Evolutionary conservation across 2,888 invertebrate species (phyloP).

Genomic region (Nephrotoma appendiculata): DNA sequence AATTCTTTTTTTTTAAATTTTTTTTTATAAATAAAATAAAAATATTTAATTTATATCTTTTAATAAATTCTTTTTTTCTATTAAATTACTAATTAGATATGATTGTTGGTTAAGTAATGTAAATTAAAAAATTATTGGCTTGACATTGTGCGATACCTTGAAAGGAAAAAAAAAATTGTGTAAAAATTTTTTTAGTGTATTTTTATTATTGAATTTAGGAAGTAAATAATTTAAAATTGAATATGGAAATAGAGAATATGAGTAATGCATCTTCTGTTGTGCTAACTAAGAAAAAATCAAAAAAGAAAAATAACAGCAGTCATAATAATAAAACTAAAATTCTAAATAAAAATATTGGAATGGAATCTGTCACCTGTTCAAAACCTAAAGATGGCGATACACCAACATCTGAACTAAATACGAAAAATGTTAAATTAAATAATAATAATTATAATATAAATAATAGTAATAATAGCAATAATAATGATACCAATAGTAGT

Average conservation of each 20-base stretch:
- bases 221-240: background rate
- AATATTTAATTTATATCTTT: background rate
- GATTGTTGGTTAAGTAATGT: background rate
- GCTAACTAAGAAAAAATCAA: background rate
- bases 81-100: background rate
- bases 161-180: background rate
- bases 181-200: background rate
- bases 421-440: background rate
- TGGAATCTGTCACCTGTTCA: constrained; percentile 3
- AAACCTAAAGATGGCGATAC: background rate
- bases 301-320: background rate
- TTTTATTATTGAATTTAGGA: background rate
- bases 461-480: background rate
- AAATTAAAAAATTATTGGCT: background rate
- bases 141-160: background rate
- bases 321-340: constrained; percentile 1
- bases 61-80: background rate
- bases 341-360: background rate
- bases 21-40: background rate
- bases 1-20: background rate
- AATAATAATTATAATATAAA: background rate
- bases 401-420: background rate
- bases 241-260: background rate
- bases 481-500: background rate
- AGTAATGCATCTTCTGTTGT: background rate